phyloP scores from a whole-genome alignment of 2,888 invertebrate species.

The Phortica magna region DNA sequence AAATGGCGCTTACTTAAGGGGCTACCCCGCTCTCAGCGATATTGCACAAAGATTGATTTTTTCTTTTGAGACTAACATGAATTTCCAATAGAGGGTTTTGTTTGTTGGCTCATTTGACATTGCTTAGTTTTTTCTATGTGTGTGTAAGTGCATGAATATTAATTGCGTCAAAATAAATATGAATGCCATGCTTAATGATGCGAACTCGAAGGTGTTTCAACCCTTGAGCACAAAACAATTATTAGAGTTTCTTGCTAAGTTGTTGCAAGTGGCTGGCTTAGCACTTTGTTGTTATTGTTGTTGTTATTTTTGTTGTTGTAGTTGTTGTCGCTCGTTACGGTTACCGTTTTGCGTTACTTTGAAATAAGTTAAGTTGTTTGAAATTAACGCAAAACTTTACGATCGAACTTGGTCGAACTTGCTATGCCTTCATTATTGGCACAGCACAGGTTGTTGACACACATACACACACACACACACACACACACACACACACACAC shows the following conservation, averaged over 20 bases:
- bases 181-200: background rate
- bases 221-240: constrained; percentile 3
- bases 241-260: background rate
- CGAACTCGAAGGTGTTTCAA: background rate
- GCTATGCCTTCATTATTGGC: too few relatives aligned
- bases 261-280: background rate
- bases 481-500: background rate
- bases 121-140: too few relatives aligned
- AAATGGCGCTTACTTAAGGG: too few relatives aligned
- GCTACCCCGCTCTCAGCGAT: too few relatives aligned
- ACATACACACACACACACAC: background rate
- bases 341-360: background rate
- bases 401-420: background rate
- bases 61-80: too few relatives aligned
- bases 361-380: background rate
- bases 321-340: too few relatives aligned
- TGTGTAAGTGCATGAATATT: too few relatives aligned
- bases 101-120: too few relatives aligned
- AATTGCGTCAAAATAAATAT: too few relatives aligned
- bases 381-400: background rate
- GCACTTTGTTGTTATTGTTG: background rate
- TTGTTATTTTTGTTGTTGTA: background rate
- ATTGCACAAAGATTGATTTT: too few relatives aligned
- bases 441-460: too few relatives aligned
- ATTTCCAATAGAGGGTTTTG: too few relatives aligned